Conservation (phyloP, 2,113 vertebrate genomes). For the Caretta caretta region DNA sequence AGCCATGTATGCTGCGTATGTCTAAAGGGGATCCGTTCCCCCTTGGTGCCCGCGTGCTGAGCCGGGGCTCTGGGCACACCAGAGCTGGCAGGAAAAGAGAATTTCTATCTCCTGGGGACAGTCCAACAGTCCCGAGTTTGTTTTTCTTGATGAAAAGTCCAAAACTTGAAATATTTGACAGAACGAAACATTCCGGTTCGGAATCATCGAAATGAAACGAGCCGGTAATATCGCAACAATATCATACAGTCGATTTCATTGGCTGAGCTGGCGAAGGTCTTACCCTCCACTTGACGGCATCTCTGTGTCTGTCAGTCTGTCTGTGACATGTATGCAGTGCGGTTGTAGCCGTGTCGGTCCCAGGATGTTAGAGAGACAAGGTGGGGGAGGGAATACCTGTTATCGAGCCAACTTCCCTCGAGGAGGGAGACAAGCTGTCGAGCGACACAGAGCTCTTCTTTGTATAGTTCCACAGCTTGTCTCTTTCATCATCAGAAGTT, state of each 20-base stretch:
- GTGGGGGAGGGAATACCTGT: neutral
- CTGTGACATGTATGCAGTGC: neutral
- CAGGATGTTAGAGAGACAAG: neutral
- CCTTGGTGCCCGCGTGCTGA: neutral
- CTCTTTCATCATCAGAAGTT: neutral
- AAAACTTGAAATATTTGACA: neutral
- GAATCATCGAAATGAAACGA: neutral
- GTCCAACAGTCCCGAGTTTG: neutral
- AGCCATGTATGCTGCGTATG: no score
- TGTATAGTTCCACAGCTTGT: neutral
- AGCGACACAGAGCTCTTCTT: neutral
- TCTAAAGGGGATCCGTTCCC: neutral
- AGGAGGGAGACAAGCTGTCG: neutral
- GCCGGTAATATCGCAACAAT: neutral
- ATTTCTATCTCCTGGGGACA: neutral
- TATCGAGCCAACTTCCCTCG: neutral
- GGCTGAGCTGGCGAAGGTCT: neutral
- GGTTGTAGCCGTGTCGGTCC: neutral
- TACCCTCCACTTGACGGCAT: no score
- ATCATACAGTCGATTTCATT: no score
- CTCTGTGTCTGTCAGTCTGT: no score
- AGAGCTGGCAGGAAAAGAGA: neutral
- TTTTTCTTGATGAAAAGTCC: neutral
- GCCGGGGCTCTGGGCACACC: neutral
- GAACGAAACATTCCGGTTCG: neutral